Base-by-base conservation (phyloP, 2,113 vertebrate species). In the Chitala chitala region DNA sequence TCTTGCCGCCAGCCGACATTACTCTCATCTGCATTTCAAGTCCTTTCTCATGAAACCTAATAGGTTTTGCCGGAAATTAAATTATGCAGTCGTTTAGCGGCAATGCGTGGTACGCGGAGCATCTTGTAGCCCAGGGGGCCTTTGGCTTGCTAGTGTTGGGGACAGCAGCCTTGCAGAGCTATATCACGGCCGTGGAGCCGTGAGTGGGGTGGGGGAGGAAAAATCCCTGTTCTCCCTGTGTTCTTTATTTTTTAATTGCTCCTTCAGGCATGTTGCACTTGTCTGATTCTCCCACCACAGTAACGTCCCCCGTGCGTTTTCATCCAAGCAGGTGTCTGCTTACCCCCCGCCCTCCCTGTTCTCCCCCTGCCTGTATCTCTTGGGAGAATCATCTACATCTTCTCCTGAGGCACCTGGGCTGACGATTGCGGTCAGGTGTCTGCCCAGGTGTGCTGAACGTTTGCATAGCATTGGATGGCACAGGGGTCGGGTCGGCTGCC, bases 61-160 rank as follows among this genome's bases (percentile, higher is more conserved):
- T 90, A 81, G 79, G 66, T 90, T 91, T 89, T 9, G 82, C 86
- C 82, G 79, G 83, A 92, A 91, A 90, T 90, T 83, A 88, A 90
- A 90, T 90, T 89, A 86, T 81, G 76, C 79, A 86, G 77, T 87
- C 78, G 82, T 89, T 92, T 88, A 89, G 80, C 81, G 85, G 82
- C 82, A 86, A 79, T 75, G 81, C 80, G 84, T 86, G 86, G 78
- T 74, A 81, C n/a, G n/a, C n/a, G n/a, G n/a, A n/a, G n/a, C n/a
- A n/a, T n/a, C n/a, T n/a, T n/a, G n/a, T n/a, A n/a, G n/a, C n/a
- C n/a, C n/a, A n/a, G n/a, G n/a, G n/a, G n/a, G n/a, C n/a, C n/a
- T n/a, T n/a, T n/a, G n/a, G n/a, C n/a, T n/a, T n/a, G n/a, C n/a
- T n/a, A n/a, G n/a, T n/a, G n/a, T n/a, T n/a, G n/a, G n/a, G n/a